phyloP scores from a whole-genome alignment of 2,888 invertebrate species.

The Latrodectus elegans region DNA sequence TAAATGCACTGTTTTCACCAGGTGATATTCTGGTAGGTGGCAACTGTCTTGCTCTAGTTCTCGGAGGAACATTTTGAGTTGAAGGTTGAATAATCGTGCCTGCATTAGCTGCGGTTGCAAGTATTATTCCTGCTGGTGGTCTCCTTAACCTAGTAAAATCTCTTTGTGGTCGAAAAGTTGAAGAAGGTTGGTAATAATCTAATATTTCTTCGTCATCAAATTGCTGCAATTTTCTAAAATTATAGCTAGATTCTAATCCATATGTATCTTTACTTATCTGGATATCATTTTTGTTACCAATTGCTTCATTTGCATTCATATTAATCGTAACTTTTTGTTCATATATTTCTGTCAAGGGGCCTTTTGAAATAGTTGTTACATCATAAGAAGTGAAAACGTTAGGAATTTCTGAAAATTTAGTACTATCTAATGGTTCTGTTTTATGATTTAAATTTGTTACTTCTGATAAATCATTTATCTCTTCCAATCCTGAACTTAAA shows the following conservation, averaged over 20 bases:
- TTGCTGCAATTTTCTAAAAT: conserved; percentile 70
- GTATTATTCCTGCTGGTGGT: conserved; percentile 49
- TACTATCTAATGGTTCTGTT: conserved; percentile 65
- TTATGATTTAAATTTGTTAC: conserved; percentile 20
- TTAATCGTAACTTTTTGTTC: conserved; percentile 68
- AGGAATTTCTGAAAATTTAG: conserved; percentile 23
- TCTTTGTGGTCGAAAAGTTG: conserved; percentile 61
- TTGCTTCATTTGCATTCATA: conserved; percentile 34
- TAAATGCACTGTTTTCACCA: conserved; percentile 3
- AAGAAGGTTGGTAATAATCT: background rate
- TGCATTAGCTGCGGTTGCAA: conserved; percentile 44
- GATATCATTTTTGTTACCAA: conserved; percentile 32
- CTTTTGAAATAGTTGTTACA: conserved; percentile 71
- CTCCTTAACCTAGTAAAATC: conserved; percentile 66
- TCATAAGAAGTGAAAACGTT: conserved; percentile 33
- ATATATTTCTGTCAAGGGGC: conserved; percentile 71
- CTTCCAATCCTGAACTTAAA: conserved; percentile 69
- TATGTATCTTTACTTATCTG: conserved; percentile 46
- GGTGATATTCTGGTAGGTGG: conserved; percentile 18
- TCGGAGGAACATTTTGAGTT: conserved; percentile 16
- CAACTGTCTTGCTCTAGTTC: conserved; percentile 23
- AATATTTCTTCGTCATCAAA: conserved; percentile 62
- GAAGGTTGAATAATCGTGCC: conserved; percentile 5
- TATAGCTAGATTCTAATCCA: conserved; percentile 62
- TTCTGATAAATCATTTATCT: conserved; percentile 67